phyloP scores from a whole-genome alignment of 2,888 invertebrate species.

The Agrypnus murinus region DNA sequence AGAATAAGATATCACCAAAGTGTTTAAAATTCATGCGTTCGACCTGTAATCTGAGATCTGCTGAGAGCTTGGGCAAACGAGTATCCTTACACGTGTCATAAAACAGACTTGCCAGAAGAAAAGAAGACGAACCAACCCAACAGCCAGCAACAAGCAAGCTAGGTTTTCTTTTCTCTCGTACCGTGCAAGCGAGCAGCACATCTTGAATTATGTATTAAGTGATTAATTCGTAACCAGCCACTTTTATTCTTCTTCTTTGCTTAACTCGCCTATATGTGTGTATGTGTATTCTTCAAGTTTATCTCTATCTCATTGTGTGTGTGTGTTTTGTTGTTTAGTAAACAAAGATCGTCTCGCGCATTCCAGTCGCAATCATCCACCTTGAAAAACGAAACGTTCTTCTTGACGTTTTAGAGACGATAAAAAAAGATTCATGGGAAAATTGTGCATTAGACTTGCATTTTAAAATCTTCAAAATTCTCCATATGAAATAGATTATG shows the following conservation, averaged over 20 bases:
- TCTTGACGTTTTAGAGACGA: too few species aligned
- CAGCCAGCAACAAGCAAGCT: too few species aligned
- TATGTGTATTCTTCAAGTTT: conserved; percentile 21
- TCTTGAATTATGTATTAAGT: conserved; percentile 53
- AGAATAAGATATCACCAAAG: conserved; percentile 48
- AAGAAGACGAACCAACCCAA: too few species aligned
- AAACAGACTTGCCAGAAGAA: conserved; percentile 36
- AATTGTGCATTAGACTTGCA: too few species aligned
- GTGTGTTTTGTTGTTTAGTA: conserved; percentile 33
- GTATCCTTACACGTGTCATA: conserved; percentile 43
- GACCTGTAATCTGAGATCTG: conserved; percentile 43
- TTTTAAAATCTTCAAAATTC: too few species aligned
- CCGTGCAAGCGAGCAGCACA: conserved; percentile 21
- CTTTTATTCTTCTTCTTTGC: conserved; percentile 37
- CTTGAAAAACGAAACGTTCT: conserved; percentile 13
- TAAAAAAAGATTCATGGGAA: too few species aligned
- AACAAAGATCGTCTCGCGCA: conserved; percentile 41
- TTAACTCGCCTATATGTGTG: conserved; percentile 12
- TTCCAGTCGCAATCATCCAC: conserved; percentile 34
- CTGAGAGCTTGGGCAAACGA: conserved; percentile 35
- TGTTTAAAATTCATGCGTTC: conserved; percentile 46
- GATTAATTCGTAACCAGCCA: conserved; percentile 48
- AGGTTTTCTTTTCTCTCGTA: conserved; percentile 23
- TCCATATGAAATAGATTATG: too few species aligned
- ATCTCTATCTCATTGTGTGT: conserved; percentile 38